These are phyloP conservation scores for Mycogona germanica DNA, from an alignment of 2,888 invertebrate species.

Conservation along the genomic window DNA sequence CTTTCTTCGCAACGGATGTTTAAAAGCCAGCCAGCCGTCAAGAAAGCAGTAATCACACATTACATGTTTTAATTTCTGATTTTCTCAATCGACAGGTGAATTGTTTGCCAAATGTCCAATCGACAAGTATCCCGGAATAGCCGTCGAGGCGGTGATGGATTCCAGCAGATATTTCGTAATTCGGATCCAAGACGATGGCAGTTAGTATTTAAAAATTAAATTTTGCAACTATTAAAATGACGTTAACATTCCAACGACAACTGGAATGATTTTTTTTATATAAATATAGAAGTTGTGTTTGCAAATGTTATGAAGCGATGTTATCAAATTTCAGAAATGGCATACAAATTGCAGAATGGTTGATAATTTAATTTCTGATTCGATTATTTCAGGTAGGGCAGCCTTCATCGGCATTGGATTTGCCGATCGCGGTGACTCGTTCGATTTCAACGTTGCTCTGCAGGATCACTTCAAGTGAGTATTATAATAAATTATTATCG, in stretches of 20 bases:
- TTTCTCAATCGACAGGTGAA: slow-evolving; percentile 42
- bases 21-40: too few relatives aligned
- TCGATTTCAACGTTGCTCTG: slow-evolving; percentile 95
- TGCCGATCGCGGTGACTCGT: slow-evolving; percentile 94
- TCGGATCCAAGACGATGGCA: slow-evolving; percentile 86
- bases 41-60: too few relatives aligned
- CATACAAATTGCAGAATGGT: too few relatives aligned
- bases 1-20: background rate
- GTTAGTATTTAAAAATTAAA: slow-evolving; percentile 36
- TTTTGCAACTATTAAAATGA: background rate
- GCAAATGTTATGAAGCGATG: too few relatives aligned
- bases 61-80: background rate
- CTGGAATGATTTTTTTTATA: too few relatives aligned
- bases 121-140: slow-evolving; percentile 86
- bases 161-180: slow-evolving; percentile 97
- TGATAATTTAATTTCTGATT: too few relatives aligned
- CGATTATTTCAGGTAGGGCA: slow-evolving; percentile 38
- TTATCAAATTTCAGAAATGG: too few relatives aligned
- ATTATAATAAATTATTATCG: too few relatives aligned
- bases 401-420: slow-evolving; percentile 98
- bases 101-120: slow-evolving; percentile 94
- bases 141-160: slow-evolving; percentile 91
- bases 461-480: slow-evolving; percentile 88
- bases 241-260: too few relatives aligned
- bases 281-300: too few relatives aligned